Evolutionary conservation across 1,140 invertebrate species (phyloP).

Genomic region (Aleiodes sp.): DNA sequence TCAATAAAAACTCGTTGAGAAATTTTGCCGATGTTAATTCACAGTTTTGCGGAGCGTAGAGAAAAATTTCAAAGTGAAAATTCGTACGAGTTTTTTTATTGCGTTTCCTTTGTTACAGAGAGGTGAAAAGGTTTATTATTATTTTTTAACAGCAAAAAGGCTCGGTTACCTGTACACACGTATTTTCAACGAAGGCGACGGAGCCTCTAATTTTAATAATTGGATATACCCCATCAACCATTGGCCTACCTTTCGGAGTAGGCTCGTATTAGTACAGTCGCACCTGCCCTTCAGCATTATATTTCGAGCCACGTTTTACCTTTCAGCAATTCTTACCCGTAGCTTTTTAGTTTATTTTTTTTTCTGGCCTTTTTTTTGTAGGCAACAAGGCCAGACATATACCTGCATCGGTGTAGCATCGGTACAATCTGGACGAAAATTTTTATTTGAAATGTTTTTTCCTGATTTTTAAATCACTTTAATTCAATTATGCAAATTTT

Average conservation of each 20-base stretch:
- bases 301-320: neutral
- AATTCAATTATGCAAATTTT: neutral
- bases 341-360: neutral
- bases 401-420: neutral
- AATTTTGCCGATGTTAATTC: no score
- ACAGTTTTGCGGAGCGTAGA: no score
- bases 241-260: conserved; percentile 34
- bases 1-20: no score
- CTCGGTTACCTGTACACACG: conserved; percentile 11
- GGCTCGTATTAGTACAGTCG: conserved; percentile 36
- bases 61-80: neutral
- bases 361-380: no score
- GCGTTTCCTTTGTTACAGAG: no score
- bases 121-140: neutral
- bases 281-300: conserved; percentile 44
- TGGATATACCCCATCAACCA: conserved; percentile 42
- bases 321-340: neutral
- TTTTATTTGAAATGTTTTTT: neutral
- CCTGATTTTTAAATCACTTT: neutral
- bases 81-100: no score
- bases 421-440: neutral
- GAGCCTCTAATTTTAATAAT: conserved; percentile 61
- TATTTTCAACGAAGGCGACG: conserved; percentile 50
- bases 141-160: neutral
- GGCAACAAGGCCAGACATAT: neutral